Conservation (phyloP, 2,113 vertebrate genomes). For the Xenopus laevis region DNA sequence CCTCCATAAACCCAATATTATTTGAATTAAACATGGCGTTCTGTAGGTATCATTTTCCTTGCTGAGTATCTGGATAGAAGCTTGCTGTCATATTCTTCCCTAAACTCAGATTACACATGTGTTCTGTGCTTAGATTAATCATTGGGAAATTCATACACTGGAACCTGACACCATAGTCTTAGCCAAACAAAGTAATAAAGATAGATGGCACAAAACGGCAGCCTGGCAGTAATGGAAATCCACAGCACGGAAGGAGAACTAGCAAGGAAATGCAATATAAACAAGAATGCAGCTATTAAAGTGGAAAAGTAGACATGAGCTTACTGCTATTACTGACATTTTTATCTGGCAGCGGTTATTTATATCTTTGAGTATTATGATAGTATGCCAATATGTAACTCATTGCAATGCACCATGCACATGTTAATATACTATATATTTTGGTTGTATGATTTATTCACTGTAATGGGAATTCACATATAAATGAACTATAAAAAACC, state of each 20-base stretch:
- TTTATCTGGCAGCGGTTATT: conserved; percentile 19
- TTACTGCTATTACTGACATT: not conserved
- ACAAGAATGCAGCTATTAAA: conserved; percentile 1
- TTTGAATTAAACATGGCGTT: not conserved
- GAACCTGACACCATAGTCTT: conserved; percentile 26
- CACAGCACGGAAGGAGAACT: not conserved
- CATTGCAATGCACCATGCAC: conserved; percentile 7
- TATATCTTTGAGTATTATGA: conserved; percentile 6
- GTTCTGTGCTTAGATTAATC: conserved; percentile 17
- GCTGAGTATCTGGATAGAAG: not conserved
- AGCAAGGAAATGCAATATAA: conserved; percentile 20
- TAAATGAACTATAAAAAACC: not conserved
- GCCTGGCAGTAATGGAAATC: conserved; percentile 14
- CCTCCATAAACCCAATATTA: not conserved
- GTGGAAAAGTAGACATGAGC: not conserved
- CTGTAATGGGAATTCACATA: not conserved
- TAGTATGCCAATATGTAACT: not conserved
- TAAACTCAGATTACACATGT: conserved; percentile 6
- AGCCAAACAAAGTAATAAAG: conserved; percentile 37
- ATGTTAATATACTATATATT: not conserved
- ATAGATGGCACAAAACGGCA: conserved; percentile 16
- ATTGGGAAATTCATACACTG: conserved; percentile 30
- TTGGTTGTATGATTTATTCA: not conserved
- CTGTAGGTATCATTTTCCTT: not conserved
- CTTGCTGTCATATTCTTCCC: not conserved